These are phyloP conservation scores for Diorhabda elongata DNA, from an alignment of 1,140 invertebrate species.

Conservation along the genomic window DNA sequence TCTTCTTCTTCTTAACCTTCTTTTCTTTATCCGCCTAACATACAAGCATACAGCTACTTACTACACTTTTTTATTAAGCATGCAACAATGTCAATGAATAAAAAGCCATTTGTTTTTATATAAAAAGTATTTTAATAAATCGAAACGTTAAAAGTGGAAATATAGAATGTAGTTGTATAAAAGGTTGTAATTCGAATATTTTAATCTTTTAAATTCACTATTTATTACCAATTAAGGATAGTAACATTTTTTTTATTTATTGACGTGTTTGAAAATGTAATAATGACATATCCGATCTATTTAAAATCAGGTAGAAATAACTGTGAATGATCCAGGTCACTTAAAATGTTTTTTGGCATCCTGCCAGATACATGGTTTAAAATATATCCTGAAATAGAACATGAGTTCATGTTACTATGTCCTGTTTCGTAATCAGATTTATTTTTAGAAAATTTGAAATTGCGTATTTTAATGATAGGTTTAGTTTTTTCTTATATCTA, in stretches of 20 bases:
- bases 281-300: background rate
- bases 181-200: slow-evolving; percentile 1
- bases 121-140: too few relatives aligned
- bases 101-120: too few relatives aligned
- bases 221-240: background rate
- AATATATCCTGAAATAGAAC: background rate
- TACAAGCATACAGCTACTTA: background rate
- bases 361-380: background rate
- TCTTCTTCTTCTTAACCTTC: slow-evolving; percentile 76
- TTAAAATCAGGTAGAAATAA: background rate
- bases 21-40: slow-evolving; percentile 74
- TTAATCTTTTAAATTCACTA: background rate
- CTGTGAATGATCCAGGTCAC: background rate
- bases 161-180: too few relatives aligned
- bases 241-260: background rate
- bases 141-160: too few relatives aligned
- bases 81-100: too few relatives aligned
- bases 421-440: background rate
- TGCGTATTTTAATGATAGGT: background rate
- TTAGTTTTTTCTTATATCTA: too few relatives aligned
- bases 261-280: background rate
- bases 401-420: background rate
- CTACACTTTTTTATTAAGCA: too few relatives aligned
- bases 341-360: slow-evolving; percentile 9
- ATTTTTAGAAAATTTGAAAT: background rate